Evolutionary conservation across 1,140 invertebrate genomes (phyloP).

Genomic region (Magallana gigas): DNA sequence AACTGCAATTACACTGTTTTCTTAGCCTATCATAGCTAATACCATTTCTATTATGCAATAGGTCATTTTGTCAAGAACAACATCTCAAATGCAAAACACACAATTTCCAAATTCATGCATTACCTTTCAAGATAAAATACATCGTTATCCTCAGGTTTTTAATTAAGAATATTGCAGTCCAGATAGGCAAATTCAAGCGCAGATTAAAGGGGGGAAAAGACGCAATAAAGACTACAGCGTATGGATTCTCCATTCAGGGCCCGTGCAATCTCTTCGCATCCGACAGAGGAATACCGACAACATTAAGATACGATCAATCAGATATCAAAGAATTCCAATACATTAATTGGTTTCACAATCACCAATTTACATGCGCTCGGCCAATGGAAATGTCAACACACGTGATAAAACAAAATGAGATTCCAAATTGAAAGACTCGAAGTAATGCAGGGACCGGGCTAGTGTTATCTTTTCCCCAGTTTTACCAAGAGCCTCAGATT

Average conservation of each 20-base stretch:
- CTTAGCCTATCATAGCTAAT: too few relatives aligned
- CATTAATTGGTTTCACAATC: constrained; percentile 38
- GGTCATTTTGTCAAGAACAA: background rate
- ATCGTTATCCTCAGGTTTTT: background rate
- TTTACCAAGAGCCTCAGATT: background rate
- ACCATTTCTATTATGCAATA: background rate
- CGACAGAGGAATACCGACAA: constrained; percentile 28
- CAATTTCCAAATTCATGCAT: background rate
- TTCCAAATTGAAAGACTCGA: constrained; percentile 24
- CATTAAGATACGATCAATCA: constrained; percentile 38
- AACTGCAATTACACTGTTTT: too few relatives aligned
- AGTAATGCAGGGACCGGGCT: background rate
- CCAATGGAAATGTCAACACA: constrained; percentile 35
- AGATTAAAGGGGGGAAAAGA: background rate
- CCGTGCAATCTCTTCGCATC: constrained; percentile 10
- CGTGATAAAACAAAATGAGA: constrained; percentile 36
- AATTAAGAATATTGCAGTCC: constrained; percentile 29
- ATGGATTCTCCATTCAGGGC: constrained; percentile 15
- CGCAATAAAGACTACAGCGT: background rate
- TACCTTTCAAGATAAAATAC: background rate
- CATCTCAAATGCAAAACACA: too few relatives aligned
- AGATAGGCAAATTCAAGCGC: background rate
- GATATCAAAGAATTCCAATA: constrained; percentile 38
- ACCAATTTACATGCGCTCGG: constrained; percentile 22
- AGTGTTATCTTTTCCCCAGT: constrained; percentile 1